phyloP scores from a whole-genome alignment of 1,140 invertebrate genomes.

The Intoshia linei region DNA sequence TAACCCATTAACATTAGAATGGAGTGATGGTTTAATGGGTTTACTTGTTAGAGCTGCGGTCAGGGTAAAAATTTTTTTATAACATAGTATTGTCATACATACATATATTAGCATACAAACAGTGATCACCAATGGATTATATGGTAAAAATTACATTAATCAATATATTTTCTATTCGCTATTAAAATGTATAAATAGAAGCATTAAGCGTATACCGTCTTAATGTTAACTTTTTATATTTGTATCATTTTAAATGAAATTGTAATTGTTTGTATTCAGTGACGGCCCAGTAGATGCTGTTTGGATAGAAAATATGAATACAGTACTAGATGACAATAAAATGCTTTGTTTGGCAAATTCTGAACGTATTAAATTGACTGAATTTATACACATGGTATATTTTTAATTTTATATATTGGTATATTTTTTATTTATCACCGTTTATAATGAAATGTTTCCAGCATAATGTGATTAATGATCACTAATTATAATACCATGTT shows the following conservation, averaged over 20 bases:
- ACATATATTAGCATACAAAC: conserved; percentile 12
- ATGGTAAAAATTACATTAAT: too few species aligned
- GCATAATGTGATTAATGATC: too few species aligned
- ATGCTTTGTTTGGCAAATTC: conserved; percentile 26
- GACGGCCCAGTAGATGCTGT: conserved; percentile 24
- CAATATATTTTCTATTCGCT: too few species aligned
- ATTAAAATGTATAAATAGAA: too few species aligned
- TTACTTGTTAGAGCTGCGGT: conserved; percentile 17
- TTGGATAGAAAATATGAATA: conserved; percentile 26
- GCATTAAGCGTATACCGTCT: too few species aligned
- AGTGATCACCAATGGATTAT: conserved; percentile 22
- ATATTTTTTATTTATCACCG: too few species aligned
- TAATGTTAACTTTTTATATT: too few species aligned
- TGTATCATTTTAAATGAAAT: too few species aligned
- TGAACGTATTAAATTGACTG: conserved; percentile 23
- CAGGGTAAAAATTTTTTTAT: conserved; percentile 9
- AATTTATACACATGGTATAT: conserved; percentile 23
- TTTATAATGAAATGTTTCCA: too few species aligned
- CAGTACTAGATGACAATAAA: conserved; percentile 26
- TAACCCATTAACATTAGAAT: conserved; percentile 22
- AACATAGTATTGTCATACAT: conserved; percentile 1
- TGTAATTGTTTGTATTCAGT: too few species aligned
- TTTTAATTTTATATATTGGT: too few species aligned
- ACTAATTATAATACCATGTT: too few species aligned
- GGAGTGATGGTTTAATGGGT: conserved; percentile 23